Conservation (phyloP, 2,113 vertebrate genomes). For the Capreolus pygargus region DNA sequence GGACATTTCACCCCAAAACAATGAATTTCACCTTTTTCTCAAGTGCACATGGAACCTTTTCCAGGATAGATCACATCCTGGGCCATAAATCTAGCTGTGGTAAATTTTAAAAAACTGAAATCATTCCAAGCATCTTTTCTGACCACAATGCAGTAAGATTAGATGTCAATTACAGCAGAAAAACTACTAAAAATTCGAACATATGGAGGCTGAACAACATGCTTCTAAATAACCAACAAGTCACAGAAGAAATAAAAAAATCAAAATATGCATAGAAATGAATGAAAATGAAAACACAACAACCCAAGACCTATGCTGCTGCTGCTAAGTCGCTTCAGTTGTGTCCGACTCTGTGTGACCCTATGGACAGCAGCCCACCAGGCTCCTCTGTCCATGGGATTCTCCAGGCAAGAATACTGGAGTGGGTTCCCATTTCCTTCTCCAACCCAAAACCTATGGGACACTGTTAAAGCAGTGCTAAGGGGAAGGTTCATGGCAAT, state of each 20-base stretch:
- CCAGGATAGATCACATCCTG: not conserved
- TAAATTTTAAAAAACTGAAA: not conserved
- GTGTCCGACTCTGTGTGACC: not conserved
- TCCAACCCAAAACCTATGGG: not conserved
- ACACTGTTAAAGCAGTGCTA: not conserved
- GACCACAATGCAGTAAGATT: not conserved
- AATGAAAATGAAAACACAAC: not conserved
- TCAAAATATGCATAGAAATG: not conserved
- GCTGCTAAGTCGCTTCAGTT: not conserved
- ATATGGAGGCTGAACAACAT: not conserved
- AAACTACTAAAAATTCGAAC: not conserved
- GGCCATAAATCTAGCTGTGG: not conserved
- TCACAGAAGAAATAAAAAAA: not conserved
- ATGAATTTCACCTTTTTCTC: not conserved
- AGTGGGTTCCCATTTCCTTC: not conserved
- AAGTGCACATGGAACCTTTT: fast-evolving
- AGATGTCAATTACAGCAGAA: not conserved
- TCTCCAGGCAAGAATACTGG: not conserved
- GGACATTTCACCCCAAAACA: not conserved
- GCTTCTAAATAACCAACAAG: not conserved
- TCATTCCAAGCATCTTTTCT: not conserved
- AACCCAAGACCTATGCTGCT: not conserved
- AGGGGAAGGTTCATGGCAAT: not conserved
- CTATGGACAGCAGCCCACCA: not conserved
- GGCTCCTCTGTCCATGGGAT: not conserved